A percentile compares a stretch with the other conserved stretches of the same genome.
phyloP scores from a whole-genome alignment of 2,113 vertebrate genomes.

The Oriolus oriolus region DNA sequence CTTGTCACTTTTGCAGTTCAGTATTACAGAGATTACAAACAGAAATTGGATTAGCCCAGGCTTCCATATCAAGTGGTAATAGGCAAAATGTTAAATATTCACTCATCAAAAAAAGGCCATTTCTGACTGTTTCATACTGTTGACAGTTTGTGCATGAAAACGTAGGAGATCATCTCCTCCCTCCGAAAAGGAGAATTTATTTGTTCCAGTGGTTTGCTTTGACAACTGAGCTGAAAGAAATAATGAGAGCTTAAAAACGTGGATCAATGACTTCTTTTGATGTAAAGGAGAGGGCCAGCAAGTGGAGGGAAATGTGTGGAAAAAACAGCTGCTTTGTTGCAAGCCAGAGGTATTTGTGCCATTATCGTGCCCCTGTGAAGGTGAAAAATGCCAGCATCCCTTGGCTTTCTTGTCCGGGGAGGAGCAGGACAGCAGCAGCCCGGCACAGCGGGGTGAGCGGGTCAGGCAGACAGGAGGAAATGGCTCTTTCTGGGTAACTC shows the following conservation, averaged over 20 bases:
- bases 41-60: background rate
- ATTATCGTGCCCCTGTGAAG: fast-evolving
- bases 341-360: background rate
- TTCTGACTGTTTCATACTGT: background rate
- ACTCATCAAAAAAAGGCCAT: background rate
- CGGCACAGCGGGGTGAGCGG: fast-evolving
- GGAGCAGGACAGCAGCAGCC: background rate
- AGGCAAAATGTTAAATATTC: background rate
- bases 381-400: fast-evolving
- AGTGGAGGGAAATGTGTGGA: background rate
- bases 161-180: background rate
- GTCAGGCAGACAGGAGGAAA: fast-evolving
- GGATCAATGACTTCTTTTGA: background rate
- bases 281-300: background rate
- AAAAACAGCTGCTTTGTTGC: background rate
- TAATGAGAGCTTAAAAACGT: background rate
- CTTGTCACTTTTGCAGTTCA: background rate
- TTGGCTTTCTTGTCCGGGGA: background rate
- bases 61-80: background rate
- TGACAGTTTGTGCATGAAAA: background rate
- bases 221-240: background rate
- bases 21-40: background rate
- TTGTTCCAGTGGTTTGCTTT: background rate
- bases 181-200: background rate
- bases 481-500: background rate